Conservation (phyloP, 2,797 vertebrate genomes). For the Gambusia yucatana region DNA sequence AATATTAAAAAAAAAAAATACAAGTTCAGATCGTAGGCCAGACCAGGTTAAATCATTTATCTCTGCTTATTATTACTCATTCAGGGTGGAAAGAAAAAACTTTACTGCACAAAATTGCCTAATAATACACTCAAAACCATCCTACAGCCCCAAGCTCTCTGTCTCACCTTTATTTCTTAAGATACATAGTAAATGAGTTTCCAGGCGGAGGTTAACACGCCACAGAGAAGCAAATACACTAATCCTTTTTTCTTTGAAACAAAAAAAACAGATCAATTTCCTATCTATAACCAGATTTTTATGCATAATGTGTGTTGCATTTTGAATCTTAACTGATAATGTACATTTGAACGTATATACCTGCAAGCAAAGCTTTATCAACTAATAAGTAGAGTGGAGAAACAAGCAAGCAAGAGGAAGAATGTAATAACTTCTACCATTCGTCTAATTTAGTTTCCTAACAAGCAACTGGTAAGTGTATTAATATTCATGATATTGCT, state of each 20-base stretch:
- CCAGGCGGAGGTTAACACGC: conserved; percentile 52
- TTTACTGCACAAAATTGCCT: conserved; percentile 40
- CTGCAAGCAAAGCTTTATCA: neutral
- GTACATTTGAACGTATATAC: neutral
- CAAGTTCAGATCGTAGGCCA: conserved; percentile 26
- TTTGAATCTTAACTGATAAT: neutral
- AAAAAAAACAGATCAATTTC: conserved; percentile 19
- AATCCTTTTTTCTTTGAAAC: neutral
- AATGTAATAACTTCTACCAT: neutral
- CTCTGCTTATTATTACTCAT: conserved; percentile 45
- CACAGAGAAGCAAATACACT: conserved; percentile 31
- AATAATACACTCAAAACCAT: conserved; percentile 42
- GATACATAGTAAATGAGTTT: conserved; percentile 49
- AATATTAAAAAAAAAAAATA: neutral
- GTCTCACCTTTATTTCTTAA: conserved; percentile 54
- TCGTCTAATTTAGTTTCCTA: conserved; percentile 10
- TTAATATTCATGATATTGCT: conserved; percentile 24
- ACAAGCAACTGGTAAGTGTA: conserved; percentile 20
- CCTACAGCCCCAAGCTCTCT: conserved; percentile 44
- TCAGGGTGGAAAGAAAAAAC: conserved; percentile 43
- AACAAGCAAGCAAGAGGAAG: neutral
- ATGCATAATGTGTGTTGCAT: neutral
- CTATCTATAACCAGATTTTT: neutral
- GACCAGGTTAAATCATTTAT: conserved; percentile 55
- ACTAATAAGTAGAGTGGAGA: neutral